Evolutionary conservation across 92 coral and sea anemone genomes (phyloP).

Genomic region (Epizoanthus scotinus): DNA sequence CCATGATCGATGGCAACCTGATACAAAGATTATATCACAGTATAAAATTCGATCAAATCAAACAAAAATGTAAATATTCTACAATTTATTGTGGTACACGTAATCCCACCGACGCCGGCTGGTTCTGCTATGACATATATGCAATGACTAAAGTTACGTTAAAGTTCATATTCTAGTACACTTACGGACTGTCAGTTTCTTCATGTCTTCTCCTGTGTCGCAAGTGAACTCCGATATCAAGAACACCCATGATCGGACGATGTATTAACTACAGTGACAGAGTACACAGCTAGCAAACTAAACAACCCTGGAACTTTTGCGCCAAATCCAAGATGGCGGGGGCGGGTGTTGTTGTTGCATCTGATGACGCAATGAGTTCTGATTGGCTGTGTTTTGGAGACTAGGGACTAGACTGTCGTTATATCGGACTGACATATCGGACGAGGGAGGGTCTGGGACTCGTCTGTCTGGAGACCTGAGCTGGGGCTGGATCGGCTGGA

Average conservation of each 20-base stretch:
- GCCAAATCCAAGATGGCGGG: slow-evolving; percentile 77
- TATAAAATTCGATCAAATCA: background rate
- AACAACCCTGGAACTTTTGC: background rate
- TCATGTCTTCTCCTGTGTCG: slow-evolving; percentile 71
- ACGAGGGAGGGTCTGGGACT: no score
- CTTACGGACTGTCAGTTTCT: slow-evolving; percentile 61
- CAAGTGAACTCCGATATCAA: slow-evolving; percentile 66
- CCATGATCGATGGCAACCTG: no score
- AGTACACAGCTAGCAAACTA: background rate
- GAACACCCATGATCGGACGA: slow-evolving; percentile 71
- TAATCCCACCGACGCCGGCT: no score
- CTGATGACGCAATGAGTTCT: slow-evolving; percentile 20
- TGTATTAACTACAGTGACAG: no score
- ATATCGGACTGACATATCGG: no score
- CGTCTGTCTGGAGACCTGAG: no score
- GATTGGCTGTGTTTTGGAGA: no score
- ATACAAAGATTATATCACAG: no score
- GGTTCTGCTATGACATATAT: background rate
- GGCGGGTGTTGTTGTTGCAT: slow-evolving; percentile 1
- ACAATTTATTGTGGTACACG: background rate
- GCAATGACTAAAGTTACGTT: no score
- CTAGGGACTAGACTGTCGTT: no score
- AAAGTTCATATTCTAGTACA: background rate
- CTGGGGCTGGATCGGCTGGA: no score
- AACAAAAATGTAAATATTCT: background rate